Conservation (phyloP, 1,140 invertebrate genomes). For the Drosophila azteca region DNA sequence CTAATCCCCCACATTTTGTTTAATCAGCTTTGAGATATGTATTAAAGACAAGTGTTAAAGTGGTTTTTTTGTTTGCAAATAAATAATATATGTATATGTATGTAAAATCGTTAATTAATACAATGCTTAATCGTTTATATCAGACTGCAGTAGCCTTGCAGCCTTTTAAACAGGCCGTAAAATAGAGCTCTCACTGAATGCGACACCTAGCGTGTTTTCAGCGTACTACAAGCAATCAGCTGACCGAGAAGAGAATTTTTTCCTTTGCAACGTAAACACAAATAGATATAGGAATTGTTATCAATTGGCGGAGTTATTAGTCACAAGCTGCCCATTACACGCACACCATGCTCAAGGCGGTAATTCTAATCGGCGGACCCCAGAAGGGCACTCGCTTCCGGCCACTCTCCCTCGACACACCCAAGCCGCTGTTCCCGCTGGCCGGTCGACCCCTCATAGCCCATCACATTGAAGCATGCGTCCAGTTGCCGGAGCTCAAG, state of each 20-base stretch:
- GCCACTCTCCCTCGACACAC: conserved; percentile 97
- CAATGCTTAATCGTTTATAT: no score
- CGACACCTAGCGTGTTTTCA: conserved; percentile 5
- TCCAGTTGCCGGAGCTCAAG: conserved; percentile 90
- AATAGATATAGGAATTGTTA: conserved; percentile 45
- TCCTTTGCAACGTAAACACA: conserved; percentile 67
- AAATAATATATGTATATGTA: neutral
- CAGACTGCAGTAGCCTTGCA: no score
- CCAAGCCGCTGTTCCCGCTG: conserved; percentile 98
- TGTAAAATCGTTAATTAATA: no score
- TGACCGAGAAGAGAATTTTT: conserved; percentile 9
- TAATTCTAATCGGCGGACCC: conserved; percentile 90
- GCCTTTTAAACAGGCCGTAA: no score
- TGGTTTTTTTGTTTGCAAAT: neutral
- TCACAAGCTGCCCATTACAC: conserved; percentile 36
- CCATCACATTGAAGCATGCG: conserved; percentile 98
- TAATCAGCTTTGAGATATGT: no score
- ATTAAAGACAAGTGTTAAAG: no score
- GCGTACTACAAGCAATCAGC: conserved; percentile 13
- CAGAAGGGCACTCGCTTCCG: conserved; percentile 97
- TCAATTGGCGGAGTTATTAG: conserved; percentile 36
- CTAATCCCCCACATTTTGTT: no score
- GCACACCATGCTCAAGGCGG: conserved; percentile 88
- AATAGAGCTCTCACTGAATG: conserved; percentile 14
- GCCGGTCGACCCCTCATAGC: conserved; percentile 97